These are phyloP conservation scores for Corythaeola cristata DNA, from an alignment of 2,113 vertebrate species.

Conservation along the genomic window DNA sequence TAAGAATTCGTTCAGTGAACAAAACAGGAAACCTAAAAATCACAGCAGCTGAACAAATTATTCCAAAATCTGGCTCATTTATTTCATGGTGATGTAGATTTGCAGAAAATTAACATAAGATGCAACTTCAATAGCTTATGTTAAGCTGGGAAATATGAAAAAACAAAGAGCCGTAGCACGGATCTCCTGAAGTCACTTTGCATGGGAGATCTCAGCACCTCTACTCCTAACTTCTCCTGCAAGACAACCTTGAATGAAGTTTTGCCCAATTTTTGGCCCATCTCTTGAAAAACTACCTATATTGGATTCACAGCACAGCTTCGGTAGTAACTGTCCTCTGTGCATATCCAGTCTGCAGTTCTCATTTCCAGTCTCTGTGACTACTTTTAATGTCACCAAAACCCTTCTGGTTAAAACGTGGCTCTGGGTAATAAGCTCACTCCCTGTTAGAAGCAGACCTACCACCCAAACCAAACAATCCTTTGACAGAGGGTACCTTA, in stretches of 20 bases:
- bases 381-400: not conserved
- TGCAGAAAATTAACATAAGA: slow-evolving; percentile 39
- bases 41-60: slow-evolving; percentile 63
- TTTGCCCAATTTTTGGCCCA: not conserved
- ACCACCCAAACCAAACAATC: not conserved
- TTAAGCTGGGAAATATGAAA: not conserved
- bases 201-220: not conserved
- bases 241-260: not conserved
- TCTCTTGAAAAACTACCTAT: not conserved
- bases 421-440: not conserved
- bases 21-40: slow-evolving; percentile 71
- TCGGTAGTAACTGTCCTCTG: not conserved
- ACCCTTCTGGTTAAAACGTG: not conserved
- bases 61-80: slow-evolving; percentile 56
- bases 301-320: not conserved
- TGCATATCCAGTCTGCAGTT: not conserved
- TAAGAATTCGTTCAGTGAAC: slow-evolving; percentile 72
- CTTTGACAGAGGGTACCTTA: not conserved
- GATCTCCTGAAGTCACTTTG: not conserved
- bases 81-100: slow-evolving; percentile 27
- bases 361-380: not conserved
- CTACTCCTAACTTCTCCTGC: not conserved
- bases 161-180: not conserved
- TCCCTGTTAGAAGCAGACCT: not conserved
- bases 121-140: not conserved